Evolutionary conservation across 2,797 vertebrate genomes (phyloP).

Genomic region (Sandelia bainsii): DNA sequence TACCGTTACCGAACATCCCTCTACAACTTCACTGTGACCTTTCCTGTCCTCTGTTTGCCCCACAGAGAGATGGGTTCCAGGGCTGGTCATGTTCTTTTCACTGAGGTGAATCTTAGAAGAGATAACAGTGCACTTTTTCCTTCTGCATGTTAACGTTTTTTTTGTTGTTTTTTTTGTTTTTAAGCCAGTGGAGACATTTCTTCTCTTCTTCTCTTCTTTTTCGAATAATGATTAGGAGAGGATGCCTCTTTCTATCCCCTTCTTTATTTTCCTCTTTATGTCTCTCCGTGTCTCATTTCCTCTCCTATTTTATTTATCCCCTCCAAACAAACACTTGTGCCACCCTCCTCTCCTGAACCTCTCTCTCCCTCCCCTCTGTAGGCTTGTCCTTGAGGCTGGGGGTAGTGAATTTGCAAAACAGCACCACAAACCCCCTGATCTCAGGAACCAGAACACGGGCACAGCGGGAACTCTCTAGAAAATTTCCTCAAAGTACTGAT

Average conservation of each 20-base stretch:
- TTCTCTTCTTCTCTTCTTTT: not conserved
- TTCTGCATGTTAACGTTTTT: not conserved
- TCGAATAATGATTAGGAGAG: conserved; percentile 26
- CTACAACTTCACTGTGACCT: conserved; percentile 49
- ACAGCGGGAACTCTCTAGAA: conserved; percentile 72
- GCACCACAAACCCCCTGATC: conserved; percentile 24
- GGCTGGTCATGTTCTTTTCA: not conserved
- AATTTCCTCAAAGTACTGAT: conserved; percentile 68
- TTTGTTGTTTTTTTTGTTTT: conserved; percentile 5
- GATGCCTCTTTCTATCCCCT: conserved; percentile 23
- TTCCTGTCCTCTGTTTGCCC: conserved; percentile 10
- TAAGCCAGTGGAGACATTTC: not conserved
- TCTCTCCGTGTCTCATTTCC: conserved; percentile 27
- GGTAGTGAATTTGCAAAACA: conserved; percentile 51
- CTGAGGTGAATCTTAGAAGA: not conserved
- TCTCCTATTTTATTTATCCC: conserved; percentile 48
- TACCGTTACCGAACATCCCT: conserved; percentile 33
- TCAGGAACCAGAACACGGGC: conserved; percentile 66
- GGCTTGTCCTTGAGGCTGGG: conserved; percentile 69
- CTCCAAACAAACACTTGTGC: conserved; percentile 58
- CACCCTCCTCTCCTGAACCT: conserved; percentile 38
- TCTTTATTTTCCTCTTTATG: conserved; percentile 44
- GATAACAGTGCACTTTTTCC: not conserved
- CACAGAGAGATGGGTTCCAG: conserved; percentile 2
- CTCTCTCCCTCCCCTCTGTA: conserved; percentile 47